Conservation (phyloP, 1,140 invertebrate species). For the Drosophila ogumai region DNA sequence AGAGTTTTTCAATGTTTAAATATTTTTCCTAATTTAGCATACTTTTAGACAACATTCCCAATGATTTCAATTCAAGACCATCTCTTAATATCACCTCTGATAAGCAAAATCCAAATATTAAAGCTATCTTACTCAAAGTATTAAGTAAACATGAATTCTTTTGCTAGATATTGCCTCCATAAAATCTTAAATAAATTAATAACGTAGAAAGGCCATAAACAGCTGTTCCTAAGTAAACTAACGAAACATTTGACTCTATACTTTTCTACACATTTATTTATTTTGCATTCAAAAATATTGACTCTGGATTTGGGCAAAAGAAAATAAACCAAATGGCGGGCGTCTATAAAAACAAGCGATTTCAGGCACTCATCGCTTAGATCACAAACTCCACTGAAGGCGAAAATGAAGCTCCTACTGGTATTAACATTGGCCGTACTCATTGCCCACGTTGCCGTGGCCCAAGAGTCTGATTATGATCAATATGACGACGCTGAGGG, state of each 20-base stretch:
- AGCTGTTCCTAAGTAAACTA: conserved; percentile 22
- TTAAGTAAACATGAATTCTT: background rate
- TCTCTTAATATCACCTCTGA: background rate
- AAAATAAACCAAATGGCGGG: background rate
- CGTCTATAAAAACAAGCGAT: conserved; percentile 26
- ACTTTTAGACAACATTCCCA: background rate
- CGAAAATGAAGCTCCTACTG: conserved; percentile 39
- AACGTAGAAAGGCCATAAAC: conserved; percentile 13
- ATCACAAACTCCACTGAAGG: conserved; percentile 9
- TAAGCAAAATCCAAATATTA: background rate
- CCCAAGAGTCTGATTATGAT: background rate
- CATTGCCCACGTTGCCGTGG: conserved; percentile 18
- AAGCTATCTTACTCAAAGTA: background rate
- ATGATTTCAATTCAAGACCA: background rate
- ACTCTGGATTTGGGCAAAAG: background rate
- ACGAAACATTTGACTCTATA: conserved; percentile 4
- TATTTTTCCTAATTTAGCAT: background rate
- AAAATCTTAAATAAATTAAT: conserved; percentile 6
- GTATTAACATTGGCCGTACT: conserved; percentile 25
- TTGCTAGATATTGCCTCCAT: background rate
- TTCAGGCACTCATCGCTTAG: background rate
- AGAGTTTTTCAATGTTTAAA: background rate
- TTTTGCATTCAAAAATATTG: conserved; percentile 17
- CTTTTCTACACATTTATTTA: background rate
- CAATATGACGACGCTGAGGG: accelerated